Conservation (phyloP, 2,797 vertebrate genomes). For the Cossypha niveicapilla region DNA sequence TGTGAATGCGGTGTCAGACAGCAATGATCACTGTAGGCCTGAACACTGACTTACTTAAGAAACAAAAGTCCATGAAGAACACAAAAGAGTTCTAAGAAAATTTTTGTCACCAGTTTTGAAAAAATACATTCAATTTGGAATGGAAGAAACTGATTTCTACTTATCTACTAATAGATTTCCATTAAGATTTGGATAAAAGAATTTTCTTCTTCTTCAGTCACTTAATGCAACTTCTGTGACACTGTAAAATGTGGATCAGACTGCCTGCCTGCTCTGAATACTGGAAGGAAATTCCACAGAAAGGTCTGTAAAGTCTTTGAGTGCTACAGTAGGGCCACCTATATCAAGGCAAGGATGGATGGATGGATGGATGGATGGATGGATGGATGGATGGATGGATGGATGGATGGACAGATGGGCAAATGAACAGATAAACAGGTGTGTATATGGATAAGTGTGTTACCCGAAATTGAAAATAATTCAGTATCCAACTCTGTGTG, state of each 20-base stretch:
- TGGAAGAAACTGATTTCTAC: not conserved
- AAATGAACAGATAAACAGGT: not conserved
- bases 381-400: not conserved
- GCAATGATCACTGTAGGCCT: not conserved
- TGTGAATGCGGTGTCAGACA: not conserved
- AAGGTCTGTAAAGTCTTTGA: not conserved
- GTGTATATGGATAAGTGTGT: too few species aligned
- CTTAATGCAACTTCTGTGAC: not conserved
- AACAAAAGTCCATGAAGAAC: not conserved
- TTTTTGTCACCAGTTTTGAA: not conserved
- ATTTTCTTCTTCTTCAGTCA: not conserved
- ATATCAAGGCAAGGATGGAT: not conserved
- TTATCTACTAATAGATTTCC: not conserved
- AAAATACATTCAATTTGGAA: not conserved
- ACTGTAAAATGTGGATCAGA: not conserved
- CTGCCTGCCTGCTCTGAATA: not conserved
- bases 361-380: too few species aligned
- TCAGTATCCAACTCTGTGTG: not conserved
- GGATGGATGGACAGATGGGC: too few species aligned
- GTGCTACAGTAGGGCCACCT: not conserved
- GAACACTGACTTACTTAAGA: not conserved
- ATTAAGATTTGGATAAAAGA: not conserved
- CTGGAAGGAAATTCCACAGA: not conserved
- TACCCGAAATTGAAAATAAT: not conserved
- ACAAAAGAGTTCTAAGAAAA: not conserved